phyloP scores from a whole-genome alignment of 2,113 vertebrate genomes.

The Ictalurus furcatus region DNA sequence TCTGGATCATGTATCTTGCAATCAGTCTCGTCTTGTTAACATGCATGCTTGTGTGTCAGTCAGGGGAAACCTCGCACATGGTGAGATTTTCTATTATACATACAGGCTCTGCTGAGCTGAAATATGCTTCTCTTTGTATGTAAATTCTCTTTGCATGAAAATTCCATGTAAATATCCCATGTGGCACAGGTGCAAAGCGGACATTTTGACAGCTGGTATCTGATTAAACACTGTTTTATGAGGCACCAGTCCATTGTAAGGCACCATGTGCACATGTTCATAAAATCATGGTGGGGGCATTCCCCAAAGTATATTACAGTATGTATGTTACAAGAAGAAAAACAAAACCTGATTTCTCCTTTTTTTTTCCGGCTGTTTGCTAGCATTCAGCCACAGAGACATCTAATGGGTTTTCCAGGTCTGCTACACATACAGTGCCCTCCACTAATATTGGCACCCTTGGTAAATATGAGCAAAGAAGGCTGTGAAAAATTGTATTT shows the following conservation, averaged over 20 bases:
- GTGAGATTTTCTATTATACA: background rate
- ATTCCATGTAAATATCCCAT: background rate
- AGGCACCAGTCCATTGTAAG: background rate
- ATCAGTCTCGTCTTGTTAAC: background rate
- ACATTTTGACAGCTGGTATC: background rate
- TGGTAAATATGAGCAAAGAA: too few species aligned
- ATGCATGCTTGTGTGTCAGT: background rate
- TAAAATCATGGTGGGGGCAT: background rate
- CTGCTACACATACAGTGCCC: background rate
- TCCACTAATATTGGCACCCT: too few species aligned
- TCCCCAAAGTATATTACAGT: too few species aligned
- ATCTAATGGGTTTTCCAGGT: background rate
- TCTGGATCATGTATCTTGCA: background rate
- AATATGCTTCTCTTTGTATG: background rate
- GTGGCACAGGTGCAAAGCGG: background rate
- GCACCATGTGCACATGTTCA: background rate
- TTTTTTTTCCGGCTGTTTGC: background rate
- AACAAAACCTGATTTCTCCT: background rate
- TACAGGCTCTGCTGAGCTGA: background rate
- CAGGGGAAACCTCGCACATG: background rate
- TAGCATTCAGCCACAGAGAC: background rate
- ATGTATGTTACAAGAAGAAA: background rate
- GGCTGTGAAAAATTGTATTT: too few species aligned
- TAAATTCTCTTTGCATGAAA: background rate
- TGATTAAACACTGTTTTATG: constrained; percentile 1